Percentiles rank a stretch among this genome's conserved stretches.
Conservation (phyloP, 2,888 invertebrate genomes). For the Limenitis camilla region DNA sequence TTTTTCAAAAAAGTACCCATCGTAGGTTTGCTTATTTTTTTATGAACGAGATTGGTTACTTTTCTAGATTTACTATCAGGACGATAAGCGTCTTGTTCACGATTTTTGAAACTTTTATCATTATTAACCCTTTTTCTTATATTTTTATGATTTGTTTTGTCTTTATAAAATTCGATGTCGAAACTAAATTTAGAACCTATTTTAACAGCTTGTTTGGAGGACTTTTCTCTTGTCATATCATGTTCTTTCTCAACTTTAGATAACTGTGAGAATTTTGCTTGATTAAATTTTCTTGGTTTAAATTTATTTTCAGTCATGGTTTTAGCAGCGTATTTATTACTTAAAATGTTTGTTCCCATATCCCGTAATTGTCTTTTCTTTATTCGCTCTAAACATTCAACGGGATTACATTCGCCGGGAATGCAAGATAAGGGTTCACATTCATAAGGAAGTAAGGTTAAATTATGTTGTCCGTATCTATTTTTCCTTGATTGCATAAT, state of each 20-base stretch:
- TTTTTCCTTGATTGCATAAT: slow-evolving; percentile 30
- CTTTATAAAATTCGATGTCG: slow-evolving; percentile 27
- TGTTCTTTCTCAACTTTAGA: too few relatives aligned
- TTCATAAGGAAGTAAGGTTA: slow-evolving; percentile 20
- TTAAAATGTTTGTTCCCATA: background rate
- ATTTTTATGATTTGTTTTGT: slow-evolving; percentile 16
- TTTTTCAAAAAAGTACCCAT: slow-evolving; percentile 32
- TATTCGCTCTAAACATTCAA: slow-evolving; percentile 32
- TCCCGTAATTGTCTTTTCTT: slow-evolving; percentile 21
- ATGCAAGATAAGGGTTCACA: slow-evolving; percentile 23
- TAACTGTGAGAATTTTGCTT: too few relatives aligned
- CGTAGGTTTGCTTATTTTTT: slow-evolving; percentile 27
- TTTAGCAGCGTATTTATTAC: background rate
- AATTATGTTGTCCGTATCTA: slow-evolving; percentile 6
- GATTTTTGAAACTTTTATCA: background rate
- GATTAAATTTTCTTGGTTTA: slow-evolving; percentile 4
- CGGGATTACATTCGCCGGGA: slow-evolving; percentile 24
- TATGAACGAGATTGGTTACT: slow-evolving; percentile 10
- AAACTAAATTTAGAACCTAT: slow-evolving; percentile 29
- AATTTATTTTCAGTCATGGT: slow-evolving; percentile 1
- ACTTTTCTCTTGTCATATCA: too few relatives aligned
- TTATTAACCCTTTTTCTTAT: background rate
- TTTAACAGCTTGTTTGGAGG: slow-evolving; percentile 23
- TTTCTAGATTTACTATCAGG: slow-evolving; percentile 5
- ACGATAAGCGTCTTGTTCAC: background rate